Evolutionary conservation across 2,797 vertebrate genomes (phyloP).

Genomic region (Crax fasciolata): DNA sequence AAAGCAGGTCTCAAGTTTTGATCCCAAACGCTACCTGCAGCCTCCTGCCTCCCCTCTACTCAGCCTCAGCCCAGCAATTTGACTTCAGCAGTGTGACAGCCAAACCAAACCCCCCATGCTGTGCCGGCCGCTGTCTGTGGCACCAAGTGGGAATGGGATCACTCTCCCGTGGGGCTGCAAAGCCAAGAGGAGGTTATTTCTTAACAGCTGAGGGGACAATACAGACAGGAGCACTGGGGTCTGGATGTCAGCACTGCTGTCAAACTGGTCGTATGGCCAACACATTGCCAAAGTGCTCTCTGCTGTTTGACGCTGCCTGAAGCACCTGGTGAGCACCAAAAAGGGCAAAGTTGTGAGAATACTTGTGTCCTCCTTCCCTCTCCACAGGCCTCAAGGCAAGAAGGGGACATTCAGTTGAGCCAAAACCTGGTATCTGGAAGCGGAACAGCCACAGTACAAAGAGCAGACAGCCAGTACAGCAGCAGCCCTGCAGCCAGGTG

Average conservation of each 20-base stretch:
- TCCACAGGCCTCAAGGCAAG: accelerated
- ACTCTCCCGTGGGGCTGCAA: not conserved
- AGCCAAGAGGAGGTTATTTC: not conserved
- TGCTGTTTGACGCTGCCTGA: not conserved
- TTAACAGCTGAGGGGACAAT: not conserved
- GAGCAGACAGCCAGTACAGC: not conserved
- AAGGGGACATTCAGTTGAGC: not conserved
- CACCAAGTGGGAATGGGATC: not conserved
- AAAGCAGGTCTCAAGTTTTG: not conserved
- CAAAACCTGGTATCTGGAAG: not conserved
- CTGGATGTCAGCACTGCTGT: accelerated
- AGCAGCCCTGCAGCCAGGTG: not conserved
- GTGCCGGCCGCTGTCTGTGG: not conserved
- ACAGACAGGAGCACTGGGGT: not conserved
- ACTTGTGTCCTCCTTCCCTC: not conserved
- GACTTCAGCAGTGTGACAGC: not conserved
- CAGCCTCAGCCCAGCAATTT: not conserved
- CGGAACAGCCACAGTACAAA: not conserved
- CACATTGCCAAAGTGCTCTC: not conserved
- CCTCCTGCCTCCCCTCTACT: not conserved
- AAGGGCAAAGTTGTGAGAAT: not conserved
- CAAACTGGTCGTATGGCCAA: not conserved
- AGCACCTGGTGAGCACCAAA: accelerated
- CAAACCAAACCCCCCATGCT: not conserved
- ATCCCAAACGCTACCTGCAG: not conserved